Conservation (phyloP, 2,797 vertebrate species). For the Jordanella pulchra region DNA sequence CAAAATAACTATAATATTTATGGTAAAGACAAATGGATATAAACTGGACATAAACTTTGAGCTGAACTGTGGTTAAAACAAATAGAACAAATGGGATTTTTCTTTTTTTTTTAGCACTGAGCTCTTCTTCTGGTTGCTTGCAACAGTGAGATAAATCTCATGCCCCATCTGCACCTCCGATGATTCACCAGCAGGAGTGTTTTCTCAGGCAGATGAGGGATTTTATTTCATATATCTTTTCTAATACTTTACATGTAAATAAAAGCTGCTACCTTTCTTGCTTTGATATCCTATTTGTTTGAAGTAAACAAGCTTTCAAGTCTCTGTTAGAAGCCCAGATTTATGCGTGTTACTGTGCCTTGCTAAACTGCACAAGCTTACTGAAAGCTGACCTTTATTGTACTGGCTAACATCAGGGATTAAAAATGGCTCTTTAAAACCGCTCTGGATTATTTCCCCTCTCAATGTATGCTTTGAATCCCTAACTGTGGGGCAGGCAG, state of each 20-base stretch:
- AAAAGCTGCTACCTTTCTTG: constrained; percentile 6
- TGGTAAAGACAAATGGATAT: too few relatives aligned
- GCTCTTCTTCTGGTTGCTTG: neutral
- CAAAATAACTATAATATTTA: too few relatives aligned
- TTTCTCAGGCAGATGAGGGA: neutral
- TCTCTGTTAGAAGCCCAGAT: constrained; percentile 40
- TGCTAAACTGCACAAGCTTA: constrained; percentile 50
- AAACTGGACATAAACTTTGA: neutral
- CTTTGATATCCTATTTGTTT: constrained; percentile 17
- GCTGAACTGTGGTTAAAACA: neutral
- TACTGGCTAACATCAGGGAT: constrained; percentile 50
- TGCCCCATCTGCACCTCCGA: neutral
- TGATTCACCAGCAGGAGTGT: neutral
- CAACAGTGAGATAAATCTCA: neutral
- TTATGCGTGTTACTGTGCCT: constrained; percentile 44
- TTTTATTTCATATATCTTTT: neutral
- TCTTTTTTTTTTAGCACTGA: neutral
- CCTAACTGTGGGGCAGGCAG: constrained; percentile 21
- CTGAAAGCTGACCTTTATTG: constrained; percentile 46
- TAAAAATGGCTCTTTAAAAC: constrained; percentile 56
- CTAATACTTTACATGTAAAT: neutral
- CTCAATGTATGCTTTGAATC: constrained; percentile 35
- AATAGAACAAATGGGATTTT: neutral
- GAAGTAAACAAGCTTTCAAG: constrained; percentile 34
- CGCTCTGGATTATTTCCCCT: constrained; percentile 53